Evolutionary conservation across 2,797 vertebrate genomes (phyloP), one percentile per base, ranked within the genome.

Genomic region (Sebastes trivittatus): DNA sequence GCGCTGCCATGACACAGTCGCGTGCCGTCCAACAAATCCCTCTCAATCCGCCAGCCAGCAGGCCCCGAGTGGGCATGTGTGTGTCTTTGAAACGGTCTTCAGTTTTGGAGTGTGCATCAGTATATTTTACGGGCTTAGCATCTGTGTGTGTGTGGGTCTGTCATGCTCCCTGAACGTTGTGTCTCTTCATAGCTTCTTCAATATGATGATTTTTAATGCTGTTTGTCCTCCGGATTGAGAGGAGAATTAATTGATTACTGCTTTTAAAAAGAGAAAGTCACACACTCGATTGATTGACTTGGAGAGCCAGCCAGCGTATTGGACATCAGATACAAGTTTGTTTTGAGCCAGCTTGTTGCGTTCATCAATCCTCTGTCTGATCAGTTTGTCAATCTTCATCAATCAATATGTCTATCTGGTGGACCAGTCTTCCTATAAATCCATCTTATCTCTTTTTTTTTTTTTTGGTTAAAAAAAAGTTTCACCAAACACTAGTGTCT

Each of bases 1-100:
- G 84, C 85, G 36, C 90, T 89, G 84, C 90, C 89, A 85, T 87
- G 91, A 91, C 89, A 88, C 66, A 85, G 95, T 98, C 97, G 97
- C 96, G 97, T 99, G 98, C 97, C 91, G 82, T 85, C 85, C 91
- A 80, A 86, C 89, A 94, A 94, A 95, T 94, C 93, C 93, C 92
- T 90, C 89, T 93, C 83, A 87, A 81, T 78, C 72, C 68, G 73
- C 83, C 80, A 83, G 87, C 89, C 92, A 89, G 85, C 81, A 83
- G 87, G 85, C 83, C 83, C 80, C 4, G 13, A 92, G 73, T 89
- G 79, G 67, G 75, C 30, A 49, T 71, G 80, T 89, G 85, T 86
- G 80, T 80, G 65, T 85, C 54, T 90, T 70, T 91, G 80, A 86
- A 77, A 61, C 68, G 29, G 67, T 84, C 62, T 64, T 80, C 66